Evolutionary conservation across 2,888 invertebrate species (phyloP).

Genomic region (Mesorhabditis spiculigera): DNA sequence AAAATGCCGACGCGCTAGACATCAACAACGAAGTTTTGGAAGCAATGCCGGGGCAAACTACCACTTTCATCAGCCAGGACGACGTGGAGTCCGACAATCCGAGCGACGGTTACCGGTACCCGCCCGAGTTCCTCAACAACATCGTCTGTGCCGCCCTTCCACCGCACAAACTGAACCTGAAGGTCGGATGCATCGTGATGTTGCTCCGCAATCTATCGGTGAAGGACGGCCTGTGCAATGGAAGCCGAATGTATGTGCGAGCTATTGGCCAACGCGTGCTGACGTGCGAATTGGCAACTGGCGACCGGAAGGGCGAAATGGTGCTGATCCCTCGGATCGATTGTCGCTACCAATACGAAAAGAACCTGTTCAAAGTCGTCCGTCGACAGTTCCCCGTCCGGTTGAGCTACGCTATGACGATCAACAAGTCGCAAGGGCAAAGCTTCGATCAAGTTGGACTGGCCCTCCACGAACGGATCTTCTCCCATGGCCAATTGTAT

Average conservation of each 20-base stretch:
- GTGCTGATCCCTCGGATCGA: no score
- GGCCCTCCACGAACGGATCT: background rate
- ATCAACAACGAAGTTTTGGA: conserved; percentile 13
- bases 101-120: conserved; percentile 6
- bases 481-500: conserved; percentile 6
- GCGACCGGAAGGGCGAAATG: no score
- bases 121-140: conserved; percentile 12
- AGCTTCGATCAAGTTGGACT: no score
- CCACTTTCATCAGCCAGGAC: background rate
- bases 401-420: no score
- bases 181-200: conserved; percentile 1
- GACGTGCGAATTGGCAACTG: no score
- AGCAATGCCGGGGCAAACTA: background rate
- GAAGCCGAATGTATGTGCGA: conserved; percentile 1
- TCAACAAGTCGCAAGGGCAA: no score
- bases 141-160: conserved; percentile 14
- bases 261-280: background rate
- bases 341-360: no score
- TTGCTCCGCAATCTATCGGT: conserved; percentile 15
- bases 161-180: conserved; percentile 10
- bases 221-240: conserved; percentile 7
- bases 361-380: no score
- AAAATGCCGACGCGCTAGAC: conserved; percentile 11
- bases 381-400: no score
- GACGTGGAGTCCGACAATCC: background rate